These are phyloP conservation scores for Eledone cirrhosa DNA, from an alignment of 2,888 invertebrate genomes.

Conservation along the genomic window DNA sequence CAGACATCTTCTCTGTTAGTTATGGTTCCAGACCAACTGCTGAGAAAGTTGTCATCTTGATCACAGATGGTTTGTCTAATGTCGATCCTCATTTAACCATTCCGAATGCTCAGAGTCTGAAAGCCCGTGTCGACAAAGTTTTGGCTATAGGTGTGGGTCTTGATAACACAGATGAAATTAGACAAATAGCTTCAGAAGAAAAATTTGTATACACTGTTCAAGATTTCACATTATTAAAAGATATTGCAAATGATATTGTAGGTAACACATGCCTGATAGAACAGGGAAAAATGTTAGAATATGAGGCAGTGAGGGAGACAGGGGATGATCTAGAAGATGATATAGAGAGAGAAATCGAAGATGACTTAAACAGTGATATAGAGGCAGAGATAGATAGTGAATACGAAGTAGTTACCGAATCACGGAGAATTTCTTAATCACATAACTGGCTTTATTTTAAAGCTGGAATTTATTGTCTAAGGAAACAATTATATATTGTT, in stretches of 20 bases:
- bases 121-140: constrained; percentile 48
- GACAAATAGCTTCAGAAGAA: constrained; percentile 45
- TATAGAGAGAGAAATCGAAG: no score
- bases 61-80: constrained; percentile 61
- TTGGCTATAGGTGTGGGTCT: constrained; percentile 54
- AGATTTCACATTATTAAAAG: constrained; percentile 46
- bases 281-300: no score
- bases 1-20: constrained; percentile 39
- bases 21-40: constrained; percentile 48
- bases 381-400: no score
- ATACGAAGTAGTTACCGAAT: no score
- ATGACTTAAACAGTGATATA: no score
- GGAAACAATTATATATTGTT: no score
- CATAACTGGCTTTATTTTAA: no score
- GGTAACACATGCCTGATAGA: constrained; percentile 40
- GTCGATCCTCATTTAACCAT: constrained; percentile 53
- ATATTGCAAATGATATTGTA: constrained; percentile 45
- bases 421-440: no score
- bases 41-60: constrained; percentile 48
- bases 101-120: constrained; percentile 49
- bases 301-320: no score
- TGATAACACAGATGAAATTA: constrained; percentile 42
- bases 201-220: constrained; percentile 50
- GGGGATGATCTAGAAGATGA: no score
- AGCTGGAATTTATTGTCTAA: no score